phyloP scores from a whole-genome alignment of 2,113 vertebrate species.

The Malurus alboscapulatus region DNA sequence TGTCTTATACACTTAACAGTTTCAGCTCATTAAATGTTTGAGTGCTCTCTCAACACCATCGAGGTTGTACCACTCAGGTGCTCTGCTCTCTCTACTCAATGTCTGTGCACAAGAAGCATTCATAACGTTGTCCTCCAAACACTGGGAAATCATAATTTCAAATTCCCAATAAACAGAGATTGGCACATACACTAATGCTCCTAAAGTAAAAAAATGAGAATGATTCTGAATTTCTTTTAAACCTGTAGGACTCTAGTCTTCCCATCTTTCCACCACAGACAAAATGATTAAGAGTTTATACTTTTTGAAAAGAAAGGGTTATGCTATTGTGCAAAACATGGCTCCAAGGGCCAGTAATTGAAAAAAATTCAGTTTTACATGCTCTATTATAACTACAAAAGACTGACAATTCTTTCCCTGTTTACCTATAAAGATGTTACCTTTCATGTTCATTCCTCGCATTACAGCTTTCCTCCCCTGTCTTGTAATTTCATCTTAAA shows the following conservation, averaged over 20 bases:
- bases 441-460: neutral
- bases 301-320: neutral
- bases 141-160: neutral
- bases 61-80: neutral
- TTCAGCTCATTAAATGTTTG: neutral
- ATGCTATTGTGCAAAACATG: neutral
- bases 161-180: neutral
- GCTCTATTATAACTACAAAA: neutral
- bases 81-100: neutral
- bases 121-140: neutral
- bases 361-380: neutral
- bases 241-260: neutral
- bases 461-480: neutral
- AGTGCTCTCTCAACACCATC: rapidly evolving
- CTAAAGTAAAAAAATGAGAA: neutral
- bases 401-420: neutral
- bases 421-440: neutral
- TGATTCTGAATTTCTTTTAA: neutral
- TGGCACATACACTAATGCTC: neutral
- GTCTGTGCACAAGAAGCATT: neutral
- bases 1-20: neutral
- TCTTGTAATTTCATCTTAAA: neutral
- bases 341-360: neutral
- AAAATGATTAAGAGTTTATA: neutral
- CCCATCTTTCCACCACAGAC: neutral